Base-by-base conservation (phyloP, 2,888 invertebrate species). In the Euproctis similis region DNA sequence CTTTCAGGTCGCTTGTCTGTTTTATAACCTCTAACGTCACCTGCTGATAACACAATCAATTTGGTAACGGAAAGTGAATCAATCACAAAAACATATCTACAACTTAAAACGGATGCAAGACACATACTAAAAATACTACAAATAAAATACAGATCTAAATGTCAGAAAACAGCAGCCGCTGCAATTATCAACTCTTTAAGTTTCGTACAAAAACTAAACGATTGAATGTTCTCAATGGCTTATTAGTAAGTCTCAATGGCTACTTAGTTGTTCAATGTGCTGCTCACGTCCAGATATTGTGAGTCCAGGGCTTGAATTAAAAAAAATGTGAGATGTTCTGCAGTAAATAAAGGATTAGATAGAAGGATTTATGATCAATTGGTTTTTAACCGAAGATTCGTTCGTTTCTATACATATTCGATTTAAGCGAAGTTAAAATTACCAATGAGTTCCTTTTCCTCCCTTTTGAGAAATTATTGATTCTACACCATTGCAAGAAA, bases 151-250 rank as follows among this genome's bases (percentile, higher is more conserved):
- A 2, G 8, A 3, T 8, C 4, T 8, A 3, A 17, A n/a, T n/a
- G 17, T 17, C 8, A 6, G 17, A 17, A 17, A 17, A 17, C 17
- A 17, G 8, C 8, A 17, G 17, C 17, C 4, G 17, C 17, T 6
- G 17, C 17, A 6, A 17, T 2, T 17, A 6, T 17, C 8, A 17
- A 8, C 17, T 17, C 7, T 8, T 17, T 17, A 8, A 17, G 8
- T 8, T n/a, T n/a, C n/a, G n/a, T n/a, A 17, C 17, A 17, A 17
- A 28, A 30, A 31, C 17, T 31, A 3, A 24, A 26, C 8, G 20
- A 20, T 20, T 9, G 20, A 20, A 17, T 17, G 6, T 8, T 6
- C 8, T 20, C 20, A 9, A 9, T 20, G 20, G 9, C 8, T 20
- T 20, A 20, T 17, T 17, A 17, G 17, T 17, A 8, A 8, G 17